Base-by-base conservation (phyloP, 2,888 invertebrate genomes). In the Xanthia togata region DNA sequence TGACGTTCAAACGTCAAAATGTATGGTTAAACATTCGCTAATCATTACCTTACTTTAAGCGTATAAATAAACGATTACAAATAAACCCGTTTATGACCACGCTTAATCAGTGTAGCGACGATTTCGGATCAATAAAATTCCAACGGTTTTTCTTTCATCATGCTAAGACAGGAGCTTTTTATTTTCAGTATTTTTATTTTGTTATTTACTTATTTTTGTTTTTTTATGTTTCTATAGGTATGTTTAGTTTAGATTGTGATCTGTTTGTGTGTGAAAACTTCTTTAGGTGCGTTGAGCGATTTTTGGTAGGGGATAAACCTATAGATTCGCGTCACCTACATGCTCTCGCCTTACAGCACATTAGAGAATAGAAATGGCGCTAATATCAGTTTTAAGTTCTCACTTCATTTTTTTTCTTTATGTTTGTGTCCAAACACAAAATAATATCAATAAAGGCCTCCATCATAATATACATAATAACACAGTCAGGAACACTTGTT, bases 401-500 rank as follows among this genome's bases (percentile, higher is more conserved):
- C 38, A 38, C 38, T 38, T 38, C 38, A 9, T 41, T 41, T 41
- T 44, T 44, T 14, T 3, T 23, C 35, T 57, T 11, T n/a, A n/a
- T n/a, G 17, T 35, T 4, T 38, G 17, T n/a, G 8, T 4, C n/a
- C 9, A 14, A n/a, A 63, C 41, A 20, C 11, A 53, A n/a, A 59
- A 55, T 31, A 53, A 41, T 50, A 59, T 35, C 53, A 76, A 68
- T 75, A 81, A 6, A 50, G 14, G 63, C 50, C 38, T 55, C 75
- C 65, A 62, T 79, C 53, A 74, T 64, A 69, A 78, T 76, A 70
- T 57, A 76, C 77, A 59, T 82, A 78, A 83, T 76, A 70, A 76
- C 53, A 77, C 75, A 81, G 77, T 74, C 72, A 70, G 35, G 67
- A 74, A 86, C 79, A 80, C 74, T 82, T 77, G 79, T 68, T 76